Conservation (phyloP, 2,888 invertebrate species). For the Perithous albicinctus region DNA sequence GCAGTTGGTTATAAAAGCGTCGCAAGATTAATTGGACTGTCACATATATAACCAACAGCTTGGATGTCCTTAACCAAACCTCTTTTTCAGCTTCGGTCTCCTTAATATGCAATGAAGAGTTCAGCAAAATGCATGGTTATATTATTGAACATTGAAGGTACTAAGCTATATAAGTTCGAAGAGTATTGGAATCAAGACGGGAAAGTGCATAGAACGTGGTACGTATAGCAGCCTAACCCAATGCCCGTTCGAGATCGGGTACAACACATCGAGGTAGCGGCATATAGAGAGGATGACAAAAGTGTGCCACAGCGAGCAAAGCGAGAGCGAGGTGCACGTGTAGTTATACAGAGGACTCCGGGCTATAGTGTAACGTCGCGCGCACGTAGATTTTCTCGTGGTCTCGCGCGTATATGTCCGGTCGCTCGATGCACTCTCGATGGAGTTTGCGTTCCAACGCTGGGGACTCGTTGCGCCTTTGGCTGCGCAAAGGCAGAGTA, state of each 20-base stretch:
- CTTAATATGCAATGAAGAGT: too few species aligned
- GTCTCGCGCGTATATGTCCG: conserved; percentile 53
- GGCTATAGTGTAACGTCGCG: conserved; percentile 46
- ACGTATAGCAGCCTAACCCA: conserved; percentile 54
- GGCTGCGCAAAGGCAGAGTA: conserved; percentile 66
- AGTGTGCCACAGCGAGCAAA: conserved; percentile 64
- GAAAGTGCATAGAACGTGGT: conserved; percentile 60
- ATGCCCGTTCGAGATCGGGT: conserved; percentile 57
- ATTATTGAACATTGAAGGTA: not conserved
- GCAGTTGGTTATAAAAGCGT: too few species aligned
- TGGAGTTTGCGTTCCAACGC: conserved; percentile 45
- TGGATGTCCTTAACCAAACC: too few species aligned
- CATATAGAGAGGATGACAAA: conserved; percentile 62
- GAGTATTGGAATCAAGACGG: conserved; percentile 49
- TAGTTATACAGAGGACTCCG: not conserved
- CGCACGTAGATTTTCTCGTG: conserved; percentile 73
- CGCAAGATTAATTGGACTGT: too few species aligned
- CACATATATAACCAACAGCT: too few species aligned
- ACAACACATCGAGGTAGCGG: conserved; percentile 47
- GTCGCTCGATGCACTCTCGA: conserved; percentile 59
- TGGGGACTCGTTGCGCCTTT: conserved; percentile 60
- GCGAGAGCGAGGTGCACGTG: conserved; percentile 61
- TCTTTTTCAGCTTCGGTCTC: too few species aligned
- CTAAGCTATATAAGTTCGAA: conserved; percentile 11
- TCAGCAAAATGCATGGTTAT: too few species aligned